Evolutionary conservation across 1,140 invertebrate genomes (phyloP).

Genomic region (Bombus picipes): DNA sequence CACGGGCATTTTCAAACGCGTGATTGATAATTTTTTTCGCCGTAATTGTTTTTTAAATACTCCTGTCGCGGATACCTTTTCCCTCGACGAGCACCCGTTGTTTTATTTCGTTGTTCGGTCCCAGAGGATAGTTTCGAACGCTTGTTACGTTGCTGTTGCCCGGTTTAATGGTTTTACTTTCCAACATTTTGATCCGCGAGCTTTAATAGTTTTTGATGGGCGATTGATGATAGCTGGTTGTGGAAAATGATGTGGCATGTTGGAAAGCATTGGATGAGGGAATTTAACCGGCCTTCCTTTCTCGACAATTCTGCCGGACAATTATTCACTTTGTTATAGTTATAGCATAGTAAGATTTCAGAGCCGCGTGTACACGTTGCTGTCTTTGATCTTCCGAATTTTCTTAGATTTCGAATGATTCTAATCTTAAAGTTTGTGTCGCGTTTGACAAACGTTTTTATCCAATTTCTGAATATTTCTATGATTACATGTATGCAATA

Average conservation of each 20-base stretch:
- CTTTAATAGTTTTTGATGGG: slow-evolving; percentile 1
- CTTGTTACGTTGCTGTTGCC: neutral
- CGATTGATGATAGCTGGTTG: neutral
- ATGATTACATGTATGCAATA: no score
- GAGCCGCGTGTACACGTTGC: no score
- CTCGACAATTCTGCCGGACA: no score
- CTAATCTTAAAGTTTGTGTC: no score
- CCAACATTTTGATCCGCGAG: neutral
- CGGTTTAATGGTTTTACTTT: neutral
- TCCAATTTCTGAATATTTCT: no score
- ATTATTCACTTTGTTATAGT: no score
- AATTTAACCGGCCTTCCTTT: no score
- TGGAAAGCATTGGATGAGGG: neutral
- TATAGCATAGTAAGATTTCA: no score
- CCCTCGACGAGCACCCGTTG: neutral
- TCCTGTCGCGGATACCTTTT: neutral
- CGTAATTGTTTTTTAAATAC: slow-evolving; percentile 37
- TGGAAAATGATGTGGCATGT: neutral
- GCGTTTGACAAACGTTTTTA: no score
- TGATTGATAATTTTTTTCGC: slow-evolving; percentile 32
- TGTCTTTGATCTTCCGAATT: no score
- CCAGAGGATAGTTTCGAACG: slow-evolving; percentile 3
- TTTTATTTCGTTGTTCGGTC: neutral
- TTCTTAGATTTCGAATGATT: no score
- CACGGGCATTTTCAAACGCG: slow-evolving; percentile 15